These are phyloP conservation scores for Xenotilapia longispinis DNA, from an alignment of 2,113 vertebrate species.

Conservation along the genomic window DNA sequence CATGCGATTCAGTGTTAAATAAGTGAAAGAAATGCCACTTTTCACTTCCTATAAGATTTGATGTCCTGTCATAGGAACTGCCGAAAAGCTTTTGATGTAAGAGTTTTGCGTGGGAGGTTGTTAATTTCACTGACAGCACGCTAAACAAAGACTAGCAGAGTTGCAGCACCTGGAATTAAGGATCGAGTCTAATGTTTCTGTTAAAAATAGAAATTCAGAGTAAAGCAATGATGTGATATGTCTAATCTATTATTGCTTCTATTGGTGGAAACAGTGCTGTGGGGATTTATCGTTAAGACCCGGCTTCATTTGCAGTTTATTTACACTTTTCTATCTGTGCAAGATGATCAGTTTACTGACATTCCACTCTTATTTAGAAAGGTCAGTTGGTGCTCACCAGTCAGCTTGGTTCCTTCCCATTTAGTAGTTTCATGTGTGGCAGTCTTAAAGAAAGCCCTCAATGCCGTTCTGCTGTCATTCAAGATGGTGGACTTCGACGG, in stretches of 20 bases:
- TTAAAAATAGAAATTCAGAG: not conserved
- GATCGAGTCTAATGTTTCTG: not conserved
- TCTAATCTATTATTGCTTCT: not conserved
- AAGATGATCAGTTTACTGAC: not conserved
- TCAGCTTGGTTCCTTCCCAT: not conserved
- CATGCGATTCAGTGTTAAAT: not conserved
- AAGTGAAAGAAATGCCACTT: not conserved
- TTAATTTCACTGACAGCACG: not conserved
- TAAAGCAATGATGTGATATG: not conserved
- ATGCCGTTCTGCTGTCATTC: not conserved
- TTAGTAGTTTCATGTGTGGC: not conserved
- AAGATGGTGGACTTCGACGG: not conserved
- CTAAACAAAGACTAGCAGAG: not conserved
- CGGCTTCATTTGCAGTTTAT: not conserved
- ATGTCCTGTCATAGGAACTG: not conserved
- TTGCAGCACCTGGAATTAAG: not conserved
- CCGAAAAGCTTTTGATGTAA: not conserved
- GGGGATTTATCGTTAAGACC: not conserved
- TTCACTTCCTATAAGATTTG: not conserved
- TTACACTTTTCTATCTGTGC: not conserved
- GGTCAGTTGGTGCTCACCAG: not conserved
- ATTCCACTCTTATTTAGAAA: not conserved
- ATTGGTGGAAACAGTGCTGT: not conserved
- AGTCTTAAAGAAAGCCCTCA: not conserved
- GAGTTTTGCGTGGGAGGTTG: not conserved